Base-by-base conservation (phyloP, 2,888 invertebrate genomes). In the Hirtodrosophila cameraria region DNA sequence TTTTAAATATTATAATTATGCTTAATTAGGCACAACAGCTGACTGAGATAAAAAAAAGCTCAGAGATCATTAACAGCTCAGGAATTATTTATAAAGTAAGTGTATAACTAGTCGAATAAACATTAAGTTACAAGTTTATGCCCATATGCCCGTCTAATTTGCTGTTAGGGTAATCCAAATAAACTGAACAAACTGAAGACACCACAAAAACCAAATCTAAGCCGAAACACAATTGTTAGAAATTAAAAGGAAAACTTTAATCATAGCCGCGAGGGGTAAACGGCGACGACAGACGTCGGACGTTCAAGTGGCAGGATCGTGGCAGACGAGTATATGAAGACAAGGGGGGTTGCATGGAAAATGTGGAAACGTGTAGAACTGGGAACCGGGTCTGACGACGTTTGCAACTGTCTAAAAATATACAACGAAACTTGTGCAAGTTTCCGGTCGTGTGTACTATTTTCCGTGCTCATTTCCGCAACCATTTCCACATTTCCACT, bases 401-500 rank as follows among this genome's bases (percentile, higher is more conserved):
- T 72, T 82, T 70, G 75, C 79, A 63, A 76, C 80, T 83, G 70
- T 72, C 80, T 83, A 67, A 69, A n/a, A 70, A 79, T 57, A 64
- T 75, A 79, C 80, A 83, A 83, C 69, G 67, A 86, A 82, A 82
- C 83, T 82, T 82, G 73, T 70, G 60, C 77, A 77, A 83, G 84
- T 81, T 86, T 86, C 85, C 84, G 76, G 84, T 81, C 59, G 85
- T 86, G 82, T 86, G 86, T 86, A 84, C 84, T 75, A 84, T 86
- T 79, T 84, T 84, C 84, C 86, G 73, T 84, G 79, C 82, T 86
- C 85, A 84, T 84, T 84, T 84, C 84, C 86, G 71, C 69, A 76
- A 55, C 82, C 76, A 81, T 84, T 84, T 86, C 76, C 79, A 80
- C 64, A 73, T 82, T 78, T 75, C 71, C 75, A 68, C 63, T 31